Evolutionary conservation across 1,140 invertebrate species (phyloP), one percentile per base, ranked within the genome.

Genomic region (Penaeus chinensis): DNA sequence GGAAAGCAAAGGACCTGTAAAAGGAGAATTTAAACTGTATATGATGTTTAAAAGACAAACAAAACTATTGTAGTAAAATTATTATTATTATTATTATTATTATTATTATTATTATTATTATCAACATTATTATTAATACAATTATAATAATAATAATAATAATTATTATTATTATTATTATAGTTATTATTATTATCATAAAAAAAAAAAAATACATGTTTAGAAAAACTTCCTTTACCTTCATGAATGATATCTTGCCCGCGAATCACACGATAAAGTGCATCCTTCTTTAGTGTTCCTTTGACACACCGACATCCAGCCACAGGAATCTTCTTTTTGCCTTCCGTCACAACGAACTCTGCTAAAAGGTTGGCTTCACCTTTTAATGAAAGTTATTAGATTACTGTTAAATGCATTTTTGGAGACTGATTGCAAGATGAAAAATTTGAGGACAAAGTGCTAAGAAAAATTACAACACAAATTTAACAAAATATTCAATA

Each of bases 301-400:
- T 96, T 96, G 0, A 93, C 93, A 92, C 97, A 99, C 24, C 95
- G 93, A 91, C 96, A 98, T 0, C 98, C 98, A 2, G 97, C 98
- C 10, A 99, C 96, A 7, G 95, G 95, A 1, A 97, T 93, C 92
- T 97, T 96, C 91, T 96, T 96, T 91, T 94, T 95, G 54, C 95
- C 95, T 90, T 97, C 96, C 42, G 94, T 96, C 54, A 99, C 95
- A 82, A 95, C 91, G 92, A 99, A 99, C 90, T 96, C 93, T 92
- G 98, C 95, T 47, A 97, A 91, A 22, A 99, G 96, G 90, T 95
- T 95, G 4, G 97, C 98, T 94, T 98, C 95, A 8, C 98, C 97
- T 95, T 92, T 91, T 89, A 54, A 54, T 54, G 54, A 54, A 91
- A 87, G 47, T 91, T 24, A 62, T 54, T 86, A 82, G 32, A 90